phyloP scores from a whole-genome alignment of 2,797 vertebrate genomes.

The Chlorospingus flavigularis region DNA sequence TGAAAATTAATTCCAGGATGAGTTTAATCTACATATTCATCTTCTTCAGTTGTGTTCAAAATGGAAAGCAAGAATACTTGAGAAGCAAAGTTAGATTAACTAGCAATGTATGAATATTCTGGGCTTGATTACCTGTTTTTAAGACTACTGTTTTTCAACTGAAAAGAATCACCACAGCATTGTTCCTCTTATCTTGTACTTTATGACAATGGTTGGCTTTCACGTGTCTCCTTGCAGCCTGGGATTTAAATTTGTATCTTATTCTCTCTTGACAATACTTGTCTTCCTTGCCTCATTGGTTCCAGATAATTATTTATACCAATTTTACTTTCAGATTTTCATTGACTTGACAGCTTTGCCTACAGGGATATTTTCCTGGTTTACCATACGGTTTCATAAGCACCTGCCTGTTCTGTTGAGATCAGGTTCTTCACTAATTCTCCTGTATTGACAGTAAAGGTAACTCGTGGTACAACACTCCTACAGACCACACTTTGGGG shows the following conservation, averaged over 20 bases:
- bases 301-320: conserved; percentile 51
- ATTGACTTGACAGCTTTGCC: conserved; percentile 22
- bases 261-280: conserved; percentile 21
- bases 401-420: background rate
- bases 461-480: fast-evolving
- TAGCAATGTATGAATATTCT: conserved; percentile 18
- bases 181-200: background rate
- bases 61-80: background rate
- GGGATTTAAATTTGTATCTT: conserved; percentile 16
- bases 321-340: conserved; percentile 62
- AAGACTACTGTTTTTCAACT: background rate
- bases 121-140: background rate
- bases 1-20: conserved; percentile 43
- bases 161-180: background rate
- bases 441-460: background rate
- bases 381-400: background rate
- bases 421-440: background rate
- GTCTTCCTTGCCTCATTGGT: conserved; percentile 22
- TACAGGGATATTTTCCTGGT: background rate
- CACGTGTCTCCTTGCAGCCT: background rate
- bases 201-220: background rate
- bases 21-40: conserved; percentile 36
- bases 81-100: conserved; percentile 17
- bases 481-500: background rate
- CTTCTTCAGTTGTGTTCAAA: background rate